Evolutionary conservation across 2,888 invertebrate species (phyloP).

Genomic region (Nebria salina): DNA sequence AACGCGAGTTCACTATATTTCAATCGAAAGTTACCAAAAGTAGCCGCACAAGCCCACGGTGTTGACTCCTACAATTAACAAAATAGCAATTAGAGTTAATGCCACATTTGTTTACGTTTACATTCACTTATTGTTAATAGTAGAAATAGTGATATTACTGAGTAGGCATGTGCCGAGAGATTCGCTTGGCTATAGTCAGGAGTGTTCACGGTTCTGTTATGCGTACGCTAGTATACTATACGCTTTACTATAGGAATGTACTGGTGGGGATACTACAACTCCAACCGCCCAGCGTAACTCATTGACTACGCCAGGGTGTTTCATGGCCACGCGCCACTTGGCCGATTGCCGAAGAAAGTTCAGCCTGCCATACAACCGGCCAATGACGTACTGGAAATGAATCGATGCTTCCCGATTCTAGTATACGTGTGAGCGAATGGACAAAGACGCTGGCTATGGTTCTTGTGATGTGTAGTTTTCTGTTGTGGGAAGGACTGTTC

Average conservation of each 20-base stretch:
- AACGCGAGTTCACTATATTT: too few species aligned
- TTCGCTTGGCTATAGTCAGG: neutral
- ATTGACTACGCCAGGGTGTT: conserved; percentile 48
- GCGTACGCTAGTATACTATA: conserved; percentile 1
- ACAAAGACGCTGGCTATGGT: conserved; percentile 4
- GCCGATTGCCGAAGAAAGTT: conserved; percentile 59
- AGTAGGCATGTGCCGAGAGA: neutral
- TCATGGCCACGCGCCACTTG: conserved; percentile 49
- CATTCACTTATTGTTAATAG: neutral
- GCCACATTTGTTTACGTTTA: neutral
- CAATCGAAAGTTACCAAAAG: neutral
- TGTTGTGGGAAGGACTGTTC: conserved; percentile 7
- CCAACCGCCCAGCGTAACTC: conserved; percentile 53
- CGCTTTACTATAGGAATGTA: conserved; percentile 59
- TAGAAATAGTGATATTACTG: neutral
- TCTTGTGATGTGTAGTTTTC: conserved; percentile 2
- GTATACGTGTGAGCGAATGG: neutral
- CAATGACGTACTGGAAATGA: conserved; percentile 57
- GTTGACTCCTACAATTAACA: neutral
- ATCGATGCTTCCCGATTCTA: neutral
- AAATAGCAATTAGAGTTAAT: neutral
- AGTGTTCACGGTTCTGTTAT: neutral
- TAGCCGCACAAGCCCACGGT: neutral
- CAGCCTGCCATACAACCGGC: conserved; percentile 57
- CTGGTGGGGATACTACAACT: conserved; percentile 60